Conservation (phyloP, 2,113 vertebrate species). For the Aythya baeri region DNA sequence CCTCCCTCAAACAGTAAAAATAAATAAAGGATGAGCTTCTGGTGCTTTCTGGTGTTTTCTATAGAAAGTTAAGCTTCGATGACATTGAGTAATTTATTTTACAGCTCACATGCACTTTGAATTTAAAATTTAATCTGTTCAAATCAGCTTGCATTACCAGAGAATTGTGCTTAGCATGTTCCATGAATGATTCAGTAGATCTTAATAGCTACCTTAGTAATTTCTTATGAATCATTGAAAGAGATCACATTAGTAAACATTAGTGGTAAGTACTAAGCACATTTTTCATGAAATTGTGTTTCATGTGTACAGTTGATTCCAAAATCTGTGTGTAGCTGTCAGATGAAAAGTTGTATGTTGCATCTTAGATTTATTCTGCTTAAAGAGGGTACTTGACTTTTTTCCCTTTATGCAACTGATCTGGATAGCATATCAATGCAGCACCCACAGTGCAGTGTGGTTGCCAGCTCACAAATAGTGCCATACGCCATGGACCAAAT, state of each 20-base stretch:
- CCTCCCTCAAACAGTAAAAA: neutral
- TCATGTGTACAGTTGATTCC: neutral
- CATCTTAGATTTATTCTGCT: neutral
- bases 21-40: constrained; percentile 66
- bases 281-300: constrained; percentile 23
- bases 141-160: constrained; percentile 66
- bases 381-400: neutral
- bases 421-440: neutral
- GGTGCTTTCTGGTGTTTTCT: constrained; percentile 36
- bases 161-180: constrained; percentile 54
- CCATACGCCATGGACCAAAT: neutral
- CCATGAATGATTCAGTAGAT: constrained; percentile 74
- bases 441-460: neutral
- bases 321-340: neutral
- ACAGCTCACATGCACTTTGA: constrained; percentile 50
- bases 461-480: neutral
- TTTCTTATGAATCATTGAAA: constrained; percentile 75
- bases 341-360: neutral
- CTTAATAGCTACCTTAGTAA: constrained; percentile 69
- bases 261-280: neutral
- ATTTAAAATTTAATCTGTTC: constrained; percentile 75
- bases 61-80: constrained; percentile 48
- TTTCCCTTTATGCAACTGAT: neutral
- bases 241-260: constrained; percentile 54
- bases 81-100: constrained; percentile 67